Evolutionary conservation across 1,140 invertebrate genomes (phyloP).

Genomic region (Bombus pyrosoma): DNA sequence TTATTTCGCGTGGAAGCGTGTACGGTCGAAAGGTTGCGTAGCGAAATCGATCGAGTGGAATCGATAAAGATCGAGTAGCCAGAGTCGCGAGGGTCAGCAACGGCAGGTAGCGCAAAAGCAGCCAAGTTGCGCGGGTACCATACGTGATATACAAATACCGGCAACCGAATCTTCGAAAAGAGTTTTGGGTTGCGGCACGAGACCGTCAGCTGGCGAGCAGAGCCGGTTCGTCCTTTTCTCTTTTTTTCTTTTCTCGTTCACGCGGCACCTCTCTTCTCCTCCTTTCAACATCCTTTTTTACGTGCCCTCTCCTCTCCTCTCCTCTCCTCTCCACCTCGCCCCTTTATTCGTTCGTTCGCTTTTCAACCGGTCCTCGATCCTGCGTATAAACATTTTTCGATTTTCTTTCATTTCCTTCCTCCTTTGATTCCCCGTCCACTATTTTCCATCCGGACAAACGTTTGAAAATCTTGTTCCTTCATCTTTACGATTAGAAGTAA

Average conservation of each 20-base stretch:
- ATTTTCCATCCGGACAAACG: background rate
- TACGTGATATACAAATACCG: constrained; percentile 66
- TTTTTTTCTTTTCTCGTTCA: constrained; percentile 11
- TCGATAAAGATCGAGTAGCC: constrained; percentile 21
- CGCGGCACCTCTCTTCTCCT: background rate
- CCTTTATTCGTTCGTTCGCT: background rate
- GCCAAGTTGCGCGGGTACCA: constrained; percentile 12
- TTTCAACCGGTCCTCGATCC: background rate
- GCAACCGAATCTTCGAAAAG: constrained; percentile 69
- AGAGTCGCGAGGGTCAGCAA: background rate
- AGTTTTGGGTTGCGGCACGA: constrained; percentile 72
- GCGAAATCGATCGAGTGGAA: constrained; percentile 17
- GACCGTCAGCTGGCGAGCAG: constrained; percentile 77
- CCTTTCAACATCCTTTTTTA: background rate
- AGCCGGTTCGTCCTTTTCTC: constrained; percentile 12
- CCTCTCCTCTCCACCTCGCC: background rate
- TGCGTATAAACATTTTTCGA: background rate
- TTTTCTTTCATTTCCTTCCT: background rate
- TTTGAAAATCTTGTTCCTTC: background rate
- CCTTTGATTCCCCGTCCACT: background rate
- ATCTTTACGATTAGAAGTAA: no score
- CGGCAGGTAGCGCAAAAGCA: background rate
- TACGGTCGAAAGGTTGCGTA: no score
- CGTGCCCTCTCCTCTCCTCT: no score
- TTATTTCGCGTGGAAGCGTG: background rate